A percentile compares a stretch with the other conserved stretches of the same genome.
phyloP scores from a whole-genome alignment of 2,113 vertebrate species.

The Paramisgurnus dabryanus region DNA sequence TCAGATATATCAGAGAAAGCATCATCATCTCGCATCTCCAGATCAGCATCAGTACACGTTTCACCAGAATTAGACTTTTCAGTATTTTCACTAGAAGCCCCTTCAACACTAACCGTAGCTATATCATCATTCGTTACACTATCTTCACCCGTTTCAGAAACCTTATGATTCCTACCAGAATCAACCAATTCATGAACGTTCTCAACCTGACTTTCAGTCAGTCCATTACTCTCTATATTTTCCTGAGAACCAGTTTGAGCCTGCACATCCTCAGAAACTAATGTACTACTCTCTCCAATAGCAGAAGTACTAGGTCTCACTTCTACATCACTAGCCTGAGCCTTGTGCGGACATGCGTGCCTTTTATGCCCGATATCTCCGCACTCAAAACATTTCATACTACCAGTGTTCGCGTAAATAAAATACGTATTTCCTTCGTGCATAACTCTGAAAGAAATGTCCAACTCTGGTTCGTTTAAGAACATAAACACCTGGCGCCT shows the following conservation, averaged over 20 bases:
- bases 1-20: too few relatives aligned
- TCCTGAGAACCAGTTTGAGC: not conserved
- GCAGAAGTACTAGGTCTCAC: not conserved
- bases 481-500: not conserved
- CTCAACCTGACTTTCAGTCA: not conserved
- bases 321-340: not conserved
- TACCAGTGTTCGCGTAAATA: not conserved
- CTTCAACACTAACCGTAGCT: too few relatives aligned
- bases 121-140: not conserved
- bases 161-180: not conserved
- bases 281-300: not conserved
- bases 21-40: too few relatives aligned
- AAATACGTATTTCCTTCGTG: not conserved
- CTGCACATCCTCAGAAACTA: too few relatives aligned
- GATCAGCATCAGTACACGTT: too few relatives aligned
- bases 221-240: not conserved
- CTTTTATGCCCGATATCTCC: not conserved
- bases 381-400: not conserved
- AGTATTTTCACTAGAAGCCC: too few relatives aligned
- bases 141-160: not conserved
- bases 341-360: not conserved
- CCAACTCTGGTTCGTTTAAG: too few relatives aligned
- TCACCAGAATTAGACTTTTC: too few relatives aligned
- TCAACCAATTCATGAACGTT: not conserved
- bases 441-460: not conserved